Base-by-base conservation (phyloP, 2,888 invertebrate genomes). In the Pegoplata infirma region DNA sequence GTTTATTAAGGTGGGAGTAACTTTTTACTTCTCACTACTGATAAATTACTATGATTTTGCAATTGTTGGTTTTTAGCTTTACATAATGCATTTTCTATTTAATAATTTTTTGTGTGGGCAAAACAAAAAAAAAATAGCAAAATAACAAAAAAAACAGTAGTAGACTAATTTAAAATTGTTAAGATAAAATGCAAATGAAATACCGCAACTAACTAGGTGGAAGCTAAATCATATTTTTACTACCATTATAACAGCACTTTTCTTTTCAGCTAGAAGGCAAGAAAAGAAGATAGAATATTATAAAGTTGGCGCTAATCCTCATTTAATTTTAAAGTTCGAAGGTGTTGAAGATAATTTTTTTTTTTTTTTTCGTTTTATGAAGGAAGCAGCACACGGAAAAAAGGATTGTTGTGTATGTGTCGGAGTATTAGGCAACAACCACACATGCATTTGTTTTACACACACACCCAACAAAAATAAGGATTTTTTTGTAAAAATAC, bases 271-370 rank as follows among this genome's bases (percentile, higher is more conserved):
- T 1, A 36, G 16, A 10, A 32, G 28, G 25, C 1, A 55, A 28
- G 16, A 28, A 28, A n/a, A n/a, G n/a, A n/a, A n/a, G n/a, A n/a
- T n/a, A 10, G 28, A 25, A 4, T 32, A 40, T 73, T 21, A 53
- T 25, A 21, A 59, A 63, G 67, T 64, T 76, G 76, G 58, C 73
- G 86, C 86, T 87, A 87, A 87, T 87, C 87, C 86, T 87, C 87
- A 86, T 87, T 87, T 87, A 87, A 87, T 87, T 87, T 87, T 86
- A 87, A 87, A 87, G 88, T 87, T 87, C 88, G 87, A 87, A 87
- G 87, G 87, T 87, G 87, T 87, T 87, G 86, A 85, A 87, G 87
- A 87, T 87, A 87, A 87, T 87, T 87, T 87, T 86, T 84, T 85
- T 83, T 82, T 84, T 84, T 84, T 84, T 81, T 68, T n/a, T n/a